phyloP scores from a whole-genome alignment of 1,140 invertebrate genomes.

The Delia radicum region DNA sequence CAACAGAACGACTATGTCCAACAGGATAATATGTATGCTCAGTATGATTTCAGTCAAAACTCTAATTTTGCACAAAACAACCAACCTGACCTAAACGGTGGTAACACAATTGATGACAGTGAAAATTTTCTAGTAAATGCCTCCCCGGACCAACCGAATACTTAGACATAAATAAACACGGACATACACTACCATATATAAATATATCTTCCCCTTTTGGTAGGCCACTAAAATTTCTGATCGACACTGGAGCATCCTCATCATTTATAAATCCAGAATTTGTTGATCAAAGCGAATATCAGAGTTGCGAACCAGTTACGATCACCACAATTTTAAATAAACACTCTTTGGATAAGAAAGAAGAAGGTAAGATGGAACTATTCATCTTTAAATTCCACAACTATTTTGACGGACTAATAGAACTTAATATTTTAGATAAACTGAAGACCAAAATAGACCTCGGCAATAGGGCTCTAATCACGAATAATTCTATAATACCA shows the following conservation, averaged over 20 bases:
- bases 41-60: neutral
- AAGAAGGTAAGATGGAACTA: neutral
- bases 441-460: neutral
- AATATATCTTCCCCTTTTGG: constrained; percentile 11
- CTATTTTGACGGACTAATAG: constrained; percentile 26
- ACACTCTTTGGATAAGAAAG: neutral
- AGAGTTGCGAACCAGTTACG: neutral
- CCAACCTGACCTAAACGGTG: neutral
- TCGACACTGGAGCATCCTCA: constrained; percentile 21
- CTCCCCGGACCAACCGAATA: constrained; percentile 16
- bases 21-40: neutral
- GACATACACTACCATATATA: constrained; percentile 9
- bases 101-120: constrained; percentile 1
- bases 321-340: neutral
- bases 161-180: constrained; percentile 25
- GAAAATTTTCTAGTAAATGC: constrained; percentile 14
- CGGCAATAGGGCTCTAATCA: neutral
- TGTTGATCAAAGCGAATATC: neutral
- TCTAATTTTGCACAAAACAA: neutral
- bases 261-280: constrained; percentile 27
- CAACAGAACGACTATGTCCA: neutral
- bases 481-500: neutral
- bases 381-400: constrained; percentile 24
- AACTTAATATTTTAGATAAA: constrained; percentile 1
- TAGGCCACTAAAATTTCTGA: constrained; percentile 23